Evolutionary conservation across 2,888 invertebrate genomes (phyloP), one percentile per base, ranked within the genome.

Genomic region (Stictocephala bisonia): DNA sequence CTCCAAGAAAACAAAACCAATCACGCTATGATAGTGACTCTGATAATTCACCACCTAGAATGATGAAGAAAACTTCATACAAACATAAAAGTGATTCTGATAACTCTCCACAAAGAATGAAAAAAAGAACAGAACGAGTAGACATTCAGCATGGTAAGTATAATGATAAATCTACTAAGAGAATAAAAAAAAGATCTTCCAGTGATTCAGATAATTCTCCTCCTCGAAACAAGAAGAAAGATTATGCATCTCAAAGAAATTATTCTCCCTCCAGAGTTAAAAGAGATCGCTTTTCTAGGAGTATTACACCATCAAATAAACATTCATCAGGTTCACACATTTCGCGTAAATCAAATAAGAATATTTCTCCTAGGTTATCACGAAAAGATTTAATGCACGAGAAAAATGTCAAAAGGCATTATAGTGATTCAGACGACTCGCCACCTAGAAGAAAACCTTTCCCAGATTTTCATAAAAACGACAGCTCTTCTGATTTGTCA

Each of bases 401-500:
- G 18, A 64, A 20, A 18, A 44, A 24, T n/a, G 7, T 27, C 7
- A 64, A n/a, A 44, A 44, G n/a, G 24, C 11, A 44, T n/a, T 18
- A 2, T 15, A 64, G 64, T 64, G 64, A 64, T 22, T 64, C 64
- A n/a, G 64, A 64, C 9, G 40, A 64, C 44, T 64, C 64, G 3
- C 40, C 27, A n/a, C 64, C 24, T 6, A 69, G 44, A 31, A 75
- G 58, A 41, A 71, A 31, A 72, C 70, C n/a, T n/a, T n/a, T n/a
- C n/a, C n/a, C n/a, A n/a, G n/a, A n/a, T n/a, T n/a, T n/a, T n/a
- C n/a, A 22, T 22, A 41, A 48, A 40, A 66, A 51, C 48, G 58
- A 72, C 22, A 69, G 67, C 71, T 77, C 73, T 80, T 81, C 79
- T 69, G 78, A 81, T 78, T 56, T 76, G 64, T 80, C 80, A 73